A percentile compares a stretch with the other conserved stretches of the same genome.
These are phyloP conservation scores for Drosophila arizonae DNA, from an alignment of 1,140 invertebrate species.

Conservation along the genomic window DNA sequence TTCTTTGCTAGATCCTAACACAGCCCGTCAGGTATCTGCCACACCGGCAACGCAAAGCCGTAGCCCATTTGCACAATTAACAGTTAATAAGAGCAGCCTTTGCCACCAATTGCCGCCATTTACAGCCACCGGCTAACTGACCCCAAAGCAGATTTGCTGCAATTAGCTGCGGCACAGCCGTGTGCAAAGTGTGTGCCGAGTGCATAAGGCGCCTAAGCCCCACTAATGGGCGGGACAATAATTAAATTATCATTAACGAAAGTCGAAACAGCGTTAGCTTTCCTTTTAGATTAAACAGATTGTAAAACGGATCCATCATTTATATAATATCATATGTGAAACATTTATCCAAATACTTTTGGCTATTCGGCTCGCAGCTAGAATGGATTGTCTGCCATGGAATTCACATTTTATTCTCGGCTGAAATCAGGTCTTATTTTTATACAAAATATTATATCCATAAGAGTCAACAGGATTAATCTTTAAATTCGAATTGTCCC, in stretches of 20 bases:
- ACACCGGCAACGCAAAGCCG: conserved; percentile 29
- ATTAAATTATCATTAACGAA: conserved; percentile 77
- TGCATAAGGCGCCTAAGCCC: conserved; percentile 58
- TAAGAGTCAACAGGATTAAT: too few relatives aligned
- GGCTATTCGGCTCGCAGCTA: too few relatives aligned
- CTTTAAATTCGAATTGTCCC: too few relatives aligned
- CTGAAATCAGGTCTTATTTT: too few relatives aligned
- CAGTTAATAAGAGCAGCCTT: conserved; percentile 67
- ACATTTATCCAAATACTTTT: too few relatives aligned
- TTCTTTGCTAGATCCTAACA: neutral
- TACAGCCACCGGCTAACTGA: conserved; percentile 48
- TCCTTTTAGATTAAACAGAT: conserved; percentile 7
- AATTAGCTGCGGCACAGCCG: conserved; percentile 66
- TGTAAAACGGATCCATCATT: neutral
- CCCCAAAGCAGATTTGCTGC: conserved; percentile 73
- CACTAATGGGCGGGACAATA: conserved; percentile 47
- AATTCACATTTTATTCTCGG: too few relatives aligned
- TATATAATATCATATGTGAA: too few relatives aligned
- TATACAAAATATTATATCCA: too few relatives aligned
- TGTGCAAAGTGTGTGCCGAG: conserved; percentile 30
- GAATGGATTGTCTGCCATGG: too few relatives aligned
- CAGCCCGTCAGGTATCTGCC: neutral
- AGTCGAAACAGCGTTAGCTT: conserved; percentile 10
- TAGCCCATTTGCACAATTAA: conserved; percentile 59
- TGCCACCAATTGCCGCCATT: conserved; percentile 2